Percentiles rank a stretch among this genome's conserved stretches.
Conservation (phyloP, 2,113 vertebrate genomes). For the Platichthys stellatus region DNA sequence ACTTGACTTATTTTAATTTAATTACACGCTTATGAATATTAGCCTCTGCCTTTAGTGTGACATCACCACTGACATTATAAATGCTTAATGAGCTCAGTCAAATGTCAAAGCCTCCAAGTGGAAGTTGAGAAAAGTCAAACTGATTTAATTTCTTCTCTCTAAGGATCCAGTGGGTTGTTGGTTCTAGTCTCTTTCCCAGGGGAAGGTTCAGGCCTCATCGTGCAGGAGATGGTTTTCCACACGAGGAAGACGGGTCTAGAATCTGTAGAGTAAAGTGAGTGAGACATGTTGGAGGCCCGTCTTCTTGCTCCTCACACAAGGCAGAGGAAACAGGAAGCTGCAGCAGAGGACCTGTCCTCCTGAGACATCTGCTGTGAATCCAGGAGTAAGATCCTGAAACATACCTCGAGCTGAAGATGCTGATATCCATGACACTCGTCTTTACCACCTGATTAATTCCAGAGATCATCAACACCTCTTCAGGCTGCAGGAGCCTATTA, state of each 20-base stretch:
- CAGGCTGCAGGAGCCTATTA: neutral
- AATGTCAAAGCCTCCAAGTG: conserved; percentile 28
- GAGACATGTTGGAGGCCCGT: too few relatives aligned
- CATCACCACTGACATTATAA: neutral
- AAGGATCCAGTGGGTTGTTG: too few relatives aligned
- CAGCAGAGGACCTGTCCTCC: too few relatives aligned
- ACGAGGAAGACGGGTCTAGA: too few relatives aligned
- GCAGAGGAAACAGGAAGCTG: too few relatives aligned
- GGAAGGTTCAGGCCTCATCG: too few relatives aligned
- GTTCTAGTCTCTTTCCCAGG: too few relatives aligned
- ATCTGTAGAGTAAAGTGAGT: too few relatives aligned
- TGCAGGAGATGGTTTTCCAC: too few relatives aligned
- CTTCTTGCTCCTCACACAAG: too few relatives aligned
- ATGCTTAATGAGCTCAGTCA: conserved; percentile 41
- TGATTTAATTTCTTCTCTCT: conserved; percentile 11
- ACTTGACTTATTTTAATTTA: neutral
- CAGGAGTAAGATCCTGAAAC: neutral
- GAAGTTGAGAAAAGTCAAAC: conserved; percentile 14
- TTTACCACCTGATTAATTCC: conserved; percentile 14
- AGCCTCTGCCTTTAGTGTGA: conserved; percentile 23
- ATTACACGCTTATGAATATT: conserved; percentile 35
- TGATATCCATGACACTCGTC: conserved; percentile 5
- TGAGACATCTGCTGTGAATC: neutral
- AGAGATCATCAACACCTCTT: conserved; percentile 15
- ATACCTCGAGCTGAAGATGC: neutral